These are phyloP conservation scores for Strix uralensis DNA, from an alignment of 2,113 vertebrate species.

Conservation along the genomic window DNA sequence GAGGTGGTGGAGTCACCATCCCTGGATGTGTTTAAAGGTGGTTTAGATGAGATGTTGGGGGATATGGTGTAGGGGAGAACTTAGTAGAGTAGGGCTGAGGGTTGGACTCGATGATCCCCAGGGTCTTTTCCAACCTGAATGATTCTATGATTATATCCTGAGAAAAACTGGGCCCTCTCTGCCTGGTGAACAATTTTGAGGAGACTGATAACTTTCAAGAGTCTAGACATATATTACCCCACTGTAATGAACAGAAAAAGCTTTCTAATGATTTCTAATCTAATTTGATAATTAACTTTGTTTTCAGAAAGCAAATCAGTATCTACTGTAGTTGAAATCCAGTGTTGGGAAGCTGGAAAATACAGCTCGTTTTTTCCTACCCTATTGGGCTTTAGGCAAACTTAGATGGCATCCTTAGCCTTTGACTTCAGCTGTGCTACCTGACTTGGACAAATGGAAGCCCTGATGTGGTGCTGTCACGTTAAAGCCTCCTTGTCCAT, in stretches of 20 bases:
- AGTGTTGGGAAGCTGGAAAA: background rate
- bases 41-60: too few relatives aligned
- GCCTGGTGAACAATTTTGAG: background rate
- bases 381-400: background rate
- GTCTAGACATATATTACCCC: background rate
- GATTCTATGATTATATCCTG: background rate
- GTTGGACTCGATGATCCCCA: too few relatives aligned
- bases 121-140: too few relatives aligned
- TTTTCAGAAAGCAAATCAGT: background rate
- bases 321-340: background rate
- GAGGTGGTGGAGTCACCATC: too few relatives aligned
- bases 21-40: too few relatives aligned
- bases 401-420: background rate
- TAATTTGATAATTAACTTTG: background rate
- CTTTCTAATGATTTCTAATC: background rate
- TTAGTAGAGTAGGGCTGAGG: too few relatives aligned
- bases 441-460: background rate
- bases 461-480: background rate
- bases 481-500: background rate
- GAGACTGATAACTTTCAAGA: background rate
- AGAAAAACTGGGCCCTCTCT: background rate
- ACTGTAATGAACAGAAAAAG: background rate
- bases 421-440: background rate
- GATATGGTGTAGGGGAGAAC: too few relatives aligned
- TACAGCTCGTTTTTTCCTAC: background rate